These are phyloP conservation scores for Potamilus streckersoni DNA, from an alignment of 1,140 invertebrate species.

Conservation along the genomic window DNA sequence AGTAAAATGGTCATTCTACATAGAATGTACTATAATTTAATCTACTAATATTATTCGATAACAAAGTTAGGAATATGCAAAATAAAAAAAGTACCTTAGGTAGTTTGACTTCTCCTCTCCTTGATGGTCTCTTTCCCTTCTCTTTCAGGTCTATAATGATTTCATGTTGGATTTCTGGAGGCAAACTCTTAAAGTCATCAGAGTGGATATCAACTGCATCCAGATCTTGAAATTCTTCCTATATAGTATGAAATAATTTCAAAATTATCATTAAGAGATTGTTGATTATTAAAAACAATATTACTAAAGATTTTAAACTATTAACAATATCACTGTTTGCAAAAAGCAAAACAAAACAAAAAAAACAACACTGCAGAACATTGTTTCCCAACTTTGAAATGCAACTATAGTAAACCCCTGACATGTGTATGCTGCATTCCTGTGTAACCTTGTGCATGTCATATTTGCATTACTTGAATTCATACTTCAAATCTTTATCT, in stretches of 20 bases:
- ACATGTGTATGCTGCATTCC: no score
- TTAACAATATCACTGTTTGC: no score
- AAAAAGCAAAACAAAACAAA: no score
- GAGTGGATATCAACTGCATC: conserved; percentile 84
- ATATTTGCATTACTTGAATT: no score
- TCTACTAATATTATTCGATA: no score
- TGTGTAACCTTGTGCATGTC: no score
- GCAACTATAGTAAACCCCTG: neutral
- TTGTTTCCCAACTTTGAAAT: neutral
- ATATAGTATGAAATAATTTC: neutral
- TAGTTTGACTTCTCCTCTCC: conserved; percentile 15
- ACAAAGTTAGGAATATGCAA: no score
- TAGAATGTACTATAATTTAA: no score
- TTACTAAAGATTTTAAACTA: no score
- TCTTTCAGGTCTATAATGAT: conserved; percentile 92
- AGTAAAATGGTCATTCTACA: no score
- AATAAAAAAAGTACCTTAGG: conserved; percentile 33
- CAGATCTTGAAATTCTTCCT: conserved; percentile 71
- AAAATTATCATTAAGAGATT: conserved; percentile 21
- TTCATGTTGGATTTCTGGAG: conserved; percentile 90
- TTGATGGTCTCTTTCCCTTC: conserved; percentile 75
- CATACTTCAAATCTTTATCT: no score
- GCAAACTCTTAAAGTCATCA: conserved; percentile 82
- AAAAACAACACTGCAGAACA: neutral
- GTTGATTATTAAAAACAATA: no score